A percentile compares a stretch with the other conserved stretches of the same genome.
These are phyloP conservation scores for Charina bottae DNA, from an alignment of 2,113 vertebrate species.

Conservation along the genomic window DNA sequence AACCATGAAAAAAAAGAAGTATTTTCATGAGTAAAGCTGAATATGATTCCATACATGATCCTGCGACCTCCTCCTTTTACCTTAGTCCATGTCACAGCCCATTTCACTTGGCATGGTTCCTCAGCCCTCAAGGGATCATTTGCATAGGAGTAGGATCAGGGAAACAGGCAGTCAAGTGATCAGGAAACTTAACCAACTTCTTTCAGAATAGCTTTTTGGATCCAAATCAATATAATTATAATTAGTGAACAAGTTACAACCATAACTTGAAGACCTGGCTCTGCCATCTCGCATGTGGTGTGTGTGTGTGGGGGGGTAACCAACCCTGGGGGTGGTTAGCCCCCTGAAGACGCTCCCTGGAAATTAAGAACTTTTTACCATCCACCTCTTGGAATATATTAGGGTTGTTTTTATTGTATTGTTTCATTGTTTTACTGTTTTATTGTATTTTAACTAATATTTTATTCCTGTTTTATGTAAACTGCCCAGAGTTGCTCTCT, in stretches of 20 bases:
- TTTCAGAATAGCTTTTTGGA: neutral
- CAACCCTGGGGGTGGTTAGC: no score
- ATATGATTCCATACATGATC: neutral
- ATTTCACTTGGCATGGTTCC: neutral
- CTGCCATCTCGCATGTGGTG: no score
- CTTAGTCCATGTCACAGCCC: neutral
- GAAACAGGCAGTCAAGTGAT: neutral
- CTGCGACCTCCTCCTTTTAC: neutral
- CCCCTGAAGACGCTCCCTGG: no score
- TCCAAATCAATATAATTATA: neutral
- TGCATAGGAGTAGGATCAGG: neutral
- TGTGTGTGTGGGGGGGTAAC: no score
- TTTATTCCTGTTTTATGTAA: no score
- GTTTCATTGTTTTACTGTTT: no score
- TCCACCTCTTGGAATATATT: no score
- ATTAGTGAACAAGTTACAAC: neutral
- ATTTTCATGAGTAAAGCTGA: neutral
- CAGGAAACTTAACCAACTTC: neutral
- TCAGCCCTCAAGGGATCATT: neutral
- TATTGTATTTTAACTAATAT: no score
- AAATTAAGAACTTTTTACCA: no score
- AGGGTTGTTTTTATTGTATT: no score
- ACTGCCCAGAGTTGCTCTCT: no score
- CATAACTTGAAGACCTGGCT: neutral
- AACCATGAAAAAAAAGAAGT: neutral